Conservation (phyloP, 2,888 invertebrate species). For the Cacoxenus indagator region DNA sequence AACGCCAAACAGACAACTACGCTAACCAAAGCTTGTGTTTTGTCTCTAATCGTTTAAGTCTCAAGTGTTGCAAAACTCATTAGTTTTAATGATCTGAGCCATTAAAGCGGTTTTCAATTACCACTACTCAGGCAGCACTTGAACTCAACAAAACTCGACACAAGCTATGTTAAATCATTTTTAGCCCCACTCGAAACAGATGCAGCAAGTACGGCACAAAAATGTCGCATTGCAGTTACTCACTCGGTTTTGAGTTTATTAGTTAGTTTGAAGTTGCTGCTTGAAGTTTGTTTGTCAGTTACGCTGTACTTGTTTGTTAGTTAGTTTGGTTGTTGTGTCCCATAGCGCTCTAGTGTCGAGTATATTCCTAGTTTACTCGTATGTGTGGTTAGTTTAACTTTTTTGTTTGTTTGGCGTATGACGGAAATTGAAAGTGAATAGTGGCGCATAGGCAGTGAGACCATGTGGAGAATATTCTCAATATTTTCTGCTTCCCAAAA, state of each 20-base stretch:
- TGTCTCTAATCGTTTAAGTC: not conserved
- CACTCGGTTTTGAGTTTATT: constrained; percentile 38
- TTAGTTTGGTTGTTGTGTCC: not conserved
- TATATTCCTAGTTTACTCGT: not conserved
- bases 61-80: not conserved
- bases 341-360: not conserved
- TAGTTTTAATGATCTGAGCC: not conserved
- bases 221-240: constrained; percentile 53
- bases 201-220: constrained; percentile 20
- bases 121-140: not conserved
- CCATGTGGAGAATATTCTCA: not conserved
- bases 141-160: not conserved
- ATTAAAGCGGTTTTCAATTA: not conserved
- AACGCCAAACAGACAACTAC: not conserved
- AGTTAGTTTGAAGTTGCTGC: constrained; percentile 17
- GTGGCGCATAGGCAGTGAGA: constrained; percentile 7
- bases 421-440: constrained; percentile 25
- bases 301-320: not conserved
- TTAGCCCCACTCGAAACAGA: not conserved
- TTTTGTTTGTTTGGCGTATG: constrained; percentile 19
- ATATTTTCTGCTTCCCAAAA: no score
- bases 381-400: constrained; percentile 7
- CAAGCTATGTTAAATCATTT: not conserved
- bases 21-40: no score
- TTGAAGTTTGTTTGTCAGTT: constrained; percentile 16